Evolutionary conservation across 2,888 invertebrate genomes (phyloP).

Genomic region (Phasia obesa): DNA sequence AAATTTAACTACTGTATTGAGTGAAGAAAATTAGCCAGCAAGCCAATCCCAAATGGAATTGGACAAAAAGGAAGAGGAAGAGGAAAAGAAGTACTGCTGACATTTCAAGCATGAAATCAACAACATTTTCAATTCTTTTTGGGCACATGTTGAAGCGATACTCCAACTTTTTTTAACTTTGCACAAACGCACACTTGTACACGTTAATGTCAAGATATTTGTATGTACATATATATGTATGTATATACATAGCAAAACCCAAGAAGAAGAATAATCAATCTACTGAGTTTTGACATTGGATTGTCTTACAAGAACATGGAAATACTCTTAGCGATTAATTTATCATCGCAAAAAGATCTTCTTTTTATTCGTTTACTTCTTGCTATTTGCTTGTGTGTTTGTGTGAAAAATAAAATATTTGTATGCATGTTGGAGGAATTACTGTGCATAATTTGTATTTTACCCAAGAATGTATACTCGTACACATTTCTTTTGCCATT

Average conservation of each 20-base stretch:
- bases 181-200: constrained; percentile 13
- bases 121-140: constrained; percentile 61
- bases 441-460: constrained; percentile 42
- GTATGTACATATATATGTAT: neutral
- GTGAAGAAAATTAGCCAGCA: constrained; percentile 21
- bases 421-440: constrained; percentile 5
- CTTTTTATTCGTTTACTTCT: constrained; percentile 44
- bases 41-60: constrained; percentile 41
- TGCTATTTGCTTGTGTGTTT: constrained; percentile 15
- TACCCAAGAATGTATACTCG: neutral
- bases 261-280: constrained; percentile 78
- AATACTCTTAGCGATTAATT: constrained; percentile 82
- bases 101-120: constrained; percentile 70
- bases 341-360: constrained; percentile 81
- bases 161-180: constrained; percentile 20
- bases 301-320: constrained; percentile 81
- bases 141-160: constrained; percentile 33
- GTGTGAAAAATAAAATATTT: neutral
- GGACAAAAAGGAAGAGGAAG: neutral
- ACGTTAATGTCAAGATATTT: neutral
- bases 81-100: constrained; percentile 52
- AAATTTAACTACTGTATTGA: constrained; percentile 64
- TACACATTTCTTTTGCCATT: neutral
- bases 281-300: constrained; percentile 79
- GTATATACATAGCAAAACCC: constrained; percentile 24